Conservation (phyloP, 2,888 invertebrate species). For the Bombylius discolor region DNA sequence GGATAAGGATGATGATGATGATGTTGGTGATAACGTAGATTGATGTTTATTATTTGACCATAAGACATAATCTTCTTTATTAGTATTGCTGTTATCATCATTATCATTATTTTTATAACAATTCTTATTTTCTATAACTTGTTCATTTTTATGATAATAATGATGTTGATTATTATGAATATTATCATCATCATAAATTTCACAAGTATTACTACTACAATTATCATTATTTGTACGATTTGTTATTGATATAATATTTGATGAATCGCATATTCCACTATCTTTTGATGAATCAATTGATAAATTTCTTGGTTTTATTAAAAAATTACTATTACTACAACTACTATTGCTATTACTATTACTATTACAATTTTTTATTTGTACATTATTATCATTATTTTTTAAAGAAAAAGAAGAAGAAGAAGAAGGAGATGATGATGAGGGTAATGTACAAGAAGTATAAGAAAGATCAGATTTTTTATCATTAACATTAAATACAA, state of each 20-base stretch:
- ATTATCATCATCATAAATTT: constrained; percentile 33
- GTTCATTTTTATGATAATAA: background rate
- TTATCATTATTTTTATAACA: constrained; percentile 36
- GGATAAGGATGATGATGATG: background rate
- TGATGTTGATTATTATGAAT: background rate
- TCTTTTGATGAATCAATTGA: constrained; percentile 52
- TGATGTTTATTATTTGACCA: background rate
- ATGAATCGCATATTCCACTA: constrained; percentile 41
- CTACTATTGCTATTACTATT: no score
- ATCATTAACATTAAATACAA: background rate
- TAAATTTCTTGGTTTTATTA: constrained; percentile 36
- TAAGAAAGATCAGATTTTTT: background rate
- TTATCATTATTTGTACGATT: background rate
- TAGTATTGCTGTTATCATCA: background rate
- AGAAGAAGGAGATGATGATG: no score
- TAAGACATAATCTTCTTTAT: background rate
- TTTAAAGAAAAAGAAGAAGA: no score
- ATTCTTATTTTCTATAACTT: background rate
- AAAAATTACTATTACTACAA: no score
- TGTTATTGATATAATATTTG: constrained; percentile 18
- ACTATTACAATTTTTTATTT: background rate
- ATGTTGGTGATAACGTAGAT: background rate
- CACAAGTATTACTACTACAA: constrained; percentile 15
- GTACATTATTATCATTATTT: background rate
- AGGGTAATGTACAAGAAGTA: no score